phyloP scores from a whole-genome alignment of 2,797 vertebrate species.

The Falco columbarius region DNA sequence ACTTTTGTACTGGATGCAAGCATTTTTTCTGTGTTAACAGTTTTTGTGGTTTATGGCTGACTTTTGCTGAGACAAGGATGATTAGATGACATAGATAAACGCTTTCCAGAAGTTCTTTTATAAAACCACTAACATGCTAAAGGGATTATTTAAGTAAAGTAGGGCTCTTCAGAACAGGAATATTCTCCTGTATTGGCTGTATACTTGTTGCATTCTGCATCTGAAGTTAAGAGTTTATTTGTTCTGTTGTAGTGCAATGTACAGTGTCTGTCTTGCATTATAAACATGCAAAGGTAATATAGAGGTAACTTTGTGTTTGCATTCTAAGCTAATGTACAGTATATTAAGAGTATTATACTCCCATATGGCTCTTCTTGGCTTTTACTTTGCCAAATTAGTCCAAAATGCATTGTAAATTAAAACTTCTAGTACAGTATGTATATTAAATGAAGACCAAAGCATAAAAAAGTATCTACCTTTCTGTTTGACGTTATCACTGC shows the following conservation, averaged over 20 bases:
- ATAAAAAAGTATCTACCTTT: conserved; percentile 14
- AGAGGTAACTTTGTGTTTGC: conserved; percentile 18
- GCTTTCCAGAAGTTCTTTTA: neutral
- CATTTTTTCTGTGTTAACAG: conserved; percentile 11
- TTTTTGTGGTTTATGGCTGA: conserved; percentile 29
- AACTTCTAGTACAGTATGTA: neutral
- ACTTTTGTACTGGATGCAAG: conserved; percentile 18
- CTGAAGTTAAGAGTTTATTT: conserved; percentile 38
- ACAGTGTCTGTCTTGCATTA: conserved; percentile 37
- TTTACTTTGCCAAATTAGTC: conserved; percentile 31
- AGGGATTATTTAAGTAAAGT: conserved; percentile 36
- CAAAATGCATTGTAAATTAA: conserved; percentile 8
- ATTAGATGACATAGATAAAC: conserved; percentile 28
- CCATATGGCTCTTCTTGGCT: neutral
- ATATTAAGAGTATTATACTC: neutral
- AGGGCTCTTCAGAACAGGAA: neutral
- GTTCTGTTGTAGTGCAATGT: conserved; percentile 15
- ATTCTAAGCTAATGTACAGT: neutral
- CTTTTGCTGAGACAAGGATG: neutral
- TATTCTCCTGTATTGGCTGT: neutral
- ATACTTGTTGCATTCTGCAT: conserved; percentile 13
- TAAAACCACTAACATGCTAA: conserved; percentile 15
- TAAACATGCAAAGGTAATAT: conserved; percentile 3
- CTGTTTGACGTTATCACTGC: neutral
- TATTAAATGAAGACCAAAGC: conserved; percentile 27